Base-by-base conservation (phyloP, 2,888 invertebrate genomes). In the Pheosia tremula region DNA sequence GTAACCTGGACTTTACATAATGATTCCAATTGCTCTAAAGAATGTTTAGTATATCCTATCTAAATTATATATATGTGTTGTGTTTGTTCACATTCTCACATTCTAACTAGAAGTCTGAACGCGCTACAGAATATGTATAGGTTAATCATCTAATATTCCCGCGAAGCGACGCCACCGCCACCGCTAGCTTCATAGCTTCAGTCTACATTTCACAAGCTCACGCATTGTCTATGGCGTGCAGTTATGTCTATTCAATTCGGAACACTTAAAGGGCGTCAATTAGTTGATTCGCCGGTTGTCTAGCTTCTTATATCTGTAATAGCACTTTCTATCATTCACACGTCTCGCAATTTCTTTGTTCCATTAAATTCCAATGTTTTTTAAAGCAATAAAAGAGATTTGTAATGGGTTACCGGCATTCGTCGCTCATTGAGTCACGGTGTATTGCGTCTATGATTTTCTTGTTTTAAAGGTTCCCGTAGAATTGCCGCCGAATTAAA, bases 201-300 rank as follows among this genome's bases (percentile, higher is more conserved):
- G 64, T 57, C 49, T 54, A 24, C 58, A 64, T 68, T 75, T 75
- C 77, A 72, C 75, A 74, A 74, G 67, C 67, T 65, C 54, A 56
- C 63, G 72, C 72, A 74, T 75, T 77, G 75, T 75, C 59, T 76
- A 64, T 69, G 52, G 67, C 68, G 66, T 70, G 77, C 64, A 70
- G 75, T 69, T 66, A 76, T 76, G 74, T 74, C 74, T 78, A 79
- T 81, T 82, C 82, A 86, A 69, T 74, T 83, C 82, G 80, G 82
- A 83, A 80, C 83, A 79, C 82, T 82, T 83, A 82, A 87, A 87
- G 84, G 83, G 83, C 83, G 81, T 83, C 83, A 88, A 86, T 88
- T 87, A 86, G 81, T 72, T 78, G 85, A 85, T 85, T 78, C 65
- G 61, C 67, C 62, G 60, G 70, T 71, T 73, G 74, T 80, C 82